Conservation (phyloP, 2,113 vertebrate species). For the Saccopteryx leptura region DNA sequence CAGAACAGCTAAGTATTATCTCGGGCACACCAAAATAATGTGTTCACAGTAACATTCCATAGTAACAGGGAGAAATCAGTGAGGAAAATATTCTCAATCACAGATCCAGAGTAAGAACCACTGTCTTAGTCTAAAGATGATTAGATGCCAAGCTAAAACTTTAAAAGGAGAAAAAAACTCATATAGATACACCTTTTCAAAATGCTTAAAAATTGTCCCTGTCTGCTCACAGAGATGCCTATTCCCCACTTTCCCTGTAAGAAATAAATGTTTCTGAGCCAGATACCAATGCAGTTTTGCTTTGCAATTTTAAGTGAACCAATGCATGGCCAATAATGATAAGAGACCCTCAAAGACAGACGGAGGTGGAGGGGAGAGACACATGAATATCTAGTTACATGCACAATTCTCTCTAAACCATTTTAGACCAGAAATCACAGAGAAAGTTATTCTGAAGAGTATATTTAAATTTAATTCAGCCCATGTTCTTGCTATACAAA, state of each 20-base stretch:
- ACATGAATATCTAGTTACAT: background rate
- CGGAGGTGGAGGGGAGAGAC: background rate
- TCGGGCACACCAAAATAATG: background rate
- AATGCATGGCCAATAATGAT: background rate
- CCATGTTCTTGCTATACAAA: background rate
- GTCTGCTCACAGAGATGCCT: background rate
- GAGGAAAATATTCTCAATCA: background rate
- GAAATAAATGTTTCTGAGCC: constrained; percentile 47
- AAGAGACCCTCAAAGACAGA: background rate
- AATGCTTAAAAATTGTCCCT: constrained; percentile 26
- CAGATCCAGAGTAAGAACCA: background rate
- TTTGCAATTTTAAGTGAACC: constrained; percentile 43
- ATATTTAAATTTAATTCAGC: constrained; percentile 13
- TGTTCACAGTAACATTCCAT: constrained; percentile 46
- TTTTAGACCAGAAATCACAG: background rate
- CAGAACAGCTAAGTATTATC: background rate
- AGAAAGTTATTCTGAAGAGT: background rate
- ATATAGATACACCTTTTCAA: background rate
- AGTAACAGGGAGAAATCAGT: constrained; percentile 26
- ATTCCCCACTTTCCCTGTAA: background rate
- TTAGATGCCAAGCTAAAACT: constrained; percentile 1
- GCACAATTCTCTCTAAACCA: constrained; percentile 3
- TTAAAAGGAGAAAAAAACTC: constrained; percentile 67
- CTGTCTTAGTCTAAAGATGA: background rate
- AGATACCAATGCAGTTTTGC: constrained; percentile 32